Evolutionary conservation across 2,888 invertebrate species (phyloP).

Genomic region (Colletes collaris): DNA sequence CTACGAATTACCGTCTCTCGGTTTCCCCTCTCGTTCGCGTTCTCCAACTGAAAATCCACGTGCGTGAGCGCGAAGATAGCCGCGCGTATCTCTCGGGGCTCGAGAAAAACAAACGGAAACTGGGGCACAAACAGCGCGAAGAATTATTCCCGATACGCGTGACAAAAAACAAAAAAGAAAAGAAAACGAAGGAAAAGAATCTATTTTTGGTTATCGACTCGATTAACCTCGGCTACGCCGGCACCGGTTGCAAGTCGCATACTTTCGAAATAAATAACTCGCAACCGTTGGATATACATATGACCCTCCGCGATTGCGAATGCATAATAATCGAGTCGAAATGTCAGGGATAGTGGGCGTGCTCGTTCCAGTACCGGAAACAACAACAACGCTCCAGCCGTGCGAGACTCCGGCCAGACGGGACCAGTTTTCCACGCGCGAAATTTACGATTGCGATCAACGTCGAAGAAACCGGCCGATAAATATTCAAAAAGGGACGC

Average conservation of each 20-base stretch:
- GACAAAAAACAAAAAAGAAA: no score
- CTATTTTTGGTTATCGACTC: conserved; percentile 13
- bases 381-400: neutral
- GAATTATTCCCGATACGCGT: neutral
- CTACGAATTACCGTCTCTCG: conserved; percentile 25
- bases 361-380: conserved; percentile 6
- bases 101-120: no score
- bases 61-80: neutral
- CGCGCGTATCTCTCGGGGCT: no score
- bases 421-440: conserved; percentile 3
- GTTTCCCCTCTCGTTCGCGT: neutral
- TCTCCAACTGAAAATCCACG: neutral
- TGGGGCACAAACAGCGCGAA: neutral
- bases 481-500: conserved; percentile 16
- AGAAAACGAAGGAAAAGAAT: neutral
- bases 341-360: conserved; percentile 31
- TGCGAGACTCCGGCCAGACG: conserved; percentile 3
- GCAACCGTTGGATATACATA: neutral
- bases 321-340: conserved; percentile 39
- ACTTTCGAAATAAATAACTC: conserved; percentile 32
- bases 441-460: conserved; percentile 7
- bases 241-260: conserved; percentile 5
- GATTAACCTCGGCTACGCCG: neutral
- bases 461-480: neutral
- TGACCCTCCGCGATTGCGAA: conserved; percentile 1